Conservation (phyloP, 2,113 vertebrate species). For the Sinocyclocheilus rhinocerous region DNA sequence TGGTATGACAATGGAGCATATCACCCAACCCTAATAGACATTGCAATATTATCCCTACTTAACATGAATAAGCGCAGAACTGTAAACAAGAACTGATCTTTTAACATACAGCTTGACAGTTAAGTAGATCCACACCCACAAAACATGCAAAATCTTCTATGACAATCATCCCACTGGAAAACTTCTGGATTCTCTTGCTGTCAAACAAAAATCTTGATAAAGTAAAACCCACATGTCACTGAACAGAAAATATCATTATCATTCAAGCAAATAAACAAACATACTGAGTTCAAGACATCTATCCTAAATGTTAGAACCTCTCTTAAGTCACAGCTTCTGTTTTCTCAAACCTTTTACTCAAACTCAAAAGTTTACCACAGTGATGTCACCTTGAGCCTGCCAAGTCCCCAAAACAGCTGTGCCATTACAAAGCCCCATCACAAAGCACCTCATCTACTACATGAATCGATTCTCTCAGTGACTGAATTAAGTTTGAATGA, state of each 20-base stretch:
- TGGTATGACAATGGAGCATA: too few species aligned
- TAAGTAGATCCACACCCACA: not conserved
- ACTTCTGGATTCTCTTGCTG: not conserved
- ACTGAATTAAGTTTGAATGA: conserved; percentile 23
- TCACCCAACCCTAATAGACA: not conserved
- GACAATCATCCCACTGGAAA: conserved; percentile 35
- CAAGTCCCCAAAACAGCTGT: not conserved
- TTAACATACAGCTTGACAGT: not conserved
- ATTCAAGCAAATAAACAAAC: not conserved
- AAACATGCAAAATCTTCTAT: conserved; percentile 1
- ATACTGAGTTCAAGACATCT: not conserved
- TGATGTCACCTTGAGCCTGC: conserved; percentile 31
- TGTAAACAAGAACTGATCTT: not conserved
- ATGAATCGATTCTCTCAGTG: conserved; percentile 24
- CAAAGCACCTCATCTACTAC: conserved; percentile 21
- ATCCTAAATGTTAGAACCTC: not conserved
- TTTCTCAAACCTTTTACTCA: not conserved
- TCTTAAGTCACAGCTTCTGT: conserved; percentile 4
- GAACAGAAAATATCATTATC: not conserved
- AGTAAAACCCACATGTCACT: not conserved
- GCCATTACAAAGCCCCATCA: not conserved
- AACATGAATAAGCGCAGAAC: not conserved
- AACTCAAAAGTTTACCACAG: not conserved
- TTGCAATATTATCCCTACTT: not conserved
- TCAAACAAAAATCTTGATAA: not conserved